Evolutionary conservation across 1,140 invertebrate genomes (phyloP).

Genomic region (Carposina sasakii): DNA sequence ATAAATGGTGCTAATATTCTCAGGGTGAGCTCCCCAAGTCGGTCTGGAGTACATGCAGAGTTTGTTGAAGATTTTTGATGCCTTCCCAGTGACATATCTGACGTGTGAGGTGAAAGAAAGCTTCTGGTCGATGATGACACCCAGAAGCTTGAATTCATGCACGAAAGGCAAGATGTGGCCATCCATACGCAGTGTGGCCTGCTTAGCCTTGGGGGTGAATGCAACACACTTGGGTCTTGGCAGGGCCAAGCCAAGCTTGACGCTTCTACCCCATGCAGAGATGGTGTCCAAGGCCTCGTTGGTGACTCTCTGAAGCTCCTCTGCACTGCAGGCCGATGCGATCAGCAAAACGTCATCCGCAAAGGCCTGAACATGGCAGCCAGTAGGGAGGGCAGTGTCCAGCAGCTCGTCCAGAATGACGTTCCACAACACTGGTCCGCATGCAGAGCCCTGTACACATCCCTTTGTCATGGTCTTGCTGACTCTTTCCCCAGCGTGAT

Average conservation of each 20-base stretch:
- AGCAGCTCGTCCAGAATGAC: conserved; percentile 19
- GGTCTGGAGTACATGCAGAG: conserved; percentile 14
- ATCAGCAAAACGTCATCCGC: conserved; percentile 26
- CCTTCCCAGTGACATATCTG: conserved; percentile 12
- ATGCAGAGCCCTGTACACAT: conserved; percentile 31
- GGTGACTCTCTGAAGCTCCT: conserved; percentile 4
- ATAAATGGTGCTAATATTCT: conserved; percentile 23
- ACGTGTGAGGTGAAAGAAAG: conserved; percentile 14
- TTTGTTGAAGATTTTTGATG: conserved; percentile 16
- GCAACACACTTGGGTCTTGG: conserved; percentile 16
- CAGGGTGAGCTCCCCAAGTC: conserved; percentile 23
- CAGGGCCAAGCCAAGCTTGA: conserved; percentile 21
- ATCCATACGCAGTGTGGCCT: background rate
- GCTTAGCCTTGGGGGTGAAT: conserved; percentile 17
- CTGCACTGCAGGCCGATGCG: background rate
- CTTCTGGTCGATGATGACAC: conserved; percentile 21
- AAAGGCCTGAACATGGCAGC: conserved; percentile 24
- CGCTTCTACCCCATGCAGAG: conserved; percentile 10
- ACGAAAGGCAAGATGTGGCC: background rate
- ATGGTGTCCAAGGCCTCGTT: conserved; percentile 14
- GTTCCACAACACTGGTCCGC: conserved; percentile 26
- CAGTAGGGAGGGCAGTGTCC: background rate
- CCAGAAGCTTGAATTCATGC: conserved; percentile 14
- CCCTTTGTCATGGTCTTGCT: conserved; percentile 19
- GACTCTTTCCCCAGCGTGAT: background rate